Evolutionary conservation across 2,113 vertebrate species (phyloP), one percentile per base, ranked within the genome.

Genomic region (Crypturellus undulatus): DNA sequence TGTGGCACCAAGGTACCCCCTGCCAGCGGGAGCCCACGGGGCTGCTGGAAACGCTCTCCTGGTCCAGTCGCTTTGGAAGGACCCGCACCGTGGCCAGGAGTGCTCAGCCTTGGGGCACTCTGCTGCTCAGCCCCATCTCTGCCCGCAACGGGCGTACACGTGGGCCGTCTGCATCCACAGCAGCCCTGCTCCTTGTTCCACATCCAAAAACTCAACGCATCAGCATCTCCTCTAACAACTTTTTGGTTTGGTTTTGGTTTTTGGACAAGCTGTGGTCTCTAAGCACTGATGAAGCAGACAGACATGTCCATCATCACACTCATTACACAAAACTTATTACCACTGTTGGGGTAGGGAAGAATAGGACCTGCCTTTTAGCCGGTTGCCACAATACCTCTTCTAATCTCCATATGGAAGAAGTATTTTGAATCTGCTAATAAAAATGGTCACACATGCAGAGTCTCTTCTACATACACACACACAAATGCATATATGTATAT

Each of bases 131-230:
- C 34, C 68, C 32, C 60, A 20, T 4, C 82, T 69, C 83, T 36
- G 64, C 58, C 43, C 36, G 22, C 30, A 58, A 38, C 0, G 1
- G 10, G 21, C 18, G 47, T 21, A 9, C 51, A n/a, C 2, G 0
- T 12, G 28, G 59, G 26, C 59, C 32, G 58, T 60, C 49, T 21
- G n/a, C 36, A 25, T 32, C 22, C 70, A 59, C 51, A 52, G 70
- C 70, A 87, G 64, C n/a, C 51, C 17, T 7, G 30, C 60, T 83
- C 45, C 76, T 67, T 54, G 7, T 54, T 65, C 28, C 30, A 25
- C 22, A 18, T 70, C 12, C 65, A 8, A 69, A 87, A 87, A 40
- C 28, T 72, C 69, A 72, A 32, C 22, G 42, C 15, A 72, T 47
- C 30, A 52, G 59, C 12, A n/a, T 24, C 68, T 70, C 58, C 76